Base-by-base conservation (phyloP, 2,113 vertebrate species). In the Guaruba guarouba region DNA sequence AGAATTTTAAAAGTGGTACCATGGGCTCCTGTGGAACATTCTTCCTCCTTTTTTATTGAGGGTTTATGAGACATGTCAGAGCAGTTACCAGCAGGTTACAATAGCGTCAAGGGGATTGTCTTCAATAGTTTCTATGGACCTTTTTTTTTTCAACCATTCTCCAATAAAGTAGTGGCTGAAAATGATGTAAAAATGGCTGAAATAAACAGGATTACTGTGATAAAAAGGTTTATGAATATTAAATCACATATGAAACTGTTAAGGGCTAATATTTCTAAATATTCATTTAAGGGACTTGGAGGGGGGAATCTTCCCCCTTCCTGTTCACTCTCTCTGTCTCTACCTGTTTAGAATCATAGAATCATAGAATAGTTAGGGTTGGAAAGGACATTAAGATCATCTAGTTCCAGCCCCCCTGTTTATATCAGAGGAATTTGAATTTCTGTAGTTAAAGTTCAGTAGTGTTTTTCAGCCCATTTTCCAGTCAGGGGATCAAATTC, bases 1-100 rank as follows among this genome's bases (percentile, higher is more conserved):
- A 91, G 77, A 93, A 90, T 91, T 97, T 96, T 86, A 37, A 59
- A 96, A 91, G 28, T 61, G 67, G 37, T 77, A 39, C 20, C 20
- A 59, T 18, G 29, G 69, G 20, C 49, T 92, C 44, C 25, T 55
- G 22, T 67, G 46, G 66, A 27, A 29, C n/a, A 70, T 93, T 77
- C 85, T 90, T 69, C 12, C 49, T 62, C 61, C 19, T 69, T 90
- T 95, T 71, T 83, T 90, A 93, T 10, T 43, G 78, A 95, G 76
- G 44, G 46, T 77, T 95, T 94, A 86, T 68, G 68, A 95, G 88
- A 85, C 55, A 84, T 41, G 52, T 84, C 85, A 89, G 81, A 94
- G 73, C 62, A 80, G 88, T 91, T 94, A 92, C 67, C 90, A 90
- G 82, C 74, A 92, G 86, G 91, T 87, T 84, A 52, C 80, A 85